Conservation (phyloP, 2,888 invertebrate species). For the Drosophila conformis region DNA sequence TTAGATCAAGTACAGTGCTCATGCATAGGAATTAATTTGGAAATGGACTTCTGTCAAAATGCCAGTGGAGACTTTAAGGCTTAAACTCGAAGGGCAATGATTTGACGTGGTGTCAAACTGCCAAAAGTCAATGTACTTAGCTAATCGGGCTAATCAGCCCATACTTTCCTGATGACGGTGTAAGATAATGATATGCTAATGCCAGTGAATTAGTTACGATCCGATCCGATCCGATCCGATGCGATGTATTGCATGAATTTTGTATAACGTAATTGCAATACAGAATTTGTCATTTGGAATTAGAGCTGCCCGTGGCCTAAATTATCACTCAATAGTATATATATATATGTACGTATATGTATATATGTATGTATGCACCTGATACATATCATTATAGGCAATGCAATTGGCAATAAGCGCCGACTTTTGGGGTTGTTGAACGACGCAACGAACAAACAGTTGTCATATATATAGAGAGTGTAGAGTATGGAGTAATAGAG, state of each 20-base stretch:
- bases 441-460: constrained; percentile 7
- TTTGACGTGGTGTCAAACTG: not conserved
- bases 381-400: not conserved
- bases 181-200: constrained; percentile 47
- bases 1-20: not conserved
- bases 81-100: not conserved
- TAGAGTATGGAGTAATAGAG: not conserved
- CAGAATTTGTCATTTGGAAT: constrained; percentile 25
- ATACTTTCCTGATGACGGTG: not conserved
- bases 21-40: not conserved
- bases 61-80: not conserved
- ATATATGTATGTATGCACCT: not conserved
- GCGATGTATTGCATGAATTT: constrained; percentile 1
- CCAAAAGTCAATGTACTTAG: constrained; percentile 4
- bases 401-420: constrained; percentile 18
- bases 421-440: constrained; percentile 36
- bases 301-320: constrained; percentile 35
- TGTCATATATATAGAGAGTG: not conserved
- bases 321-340: constrained; percentile 6
- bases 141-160: constrained; percentile 14
- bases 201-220: constrained; percentile 22
- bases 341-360: not conserved
- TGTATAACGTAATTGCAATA: constrained; percentile 14
- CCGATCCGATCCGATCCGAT: not conserved
- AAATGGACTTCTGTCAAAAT: not conserved